Conservation (phyloP, 2,113 vertebrate species). For the Macrotis lagotis region DNA sequence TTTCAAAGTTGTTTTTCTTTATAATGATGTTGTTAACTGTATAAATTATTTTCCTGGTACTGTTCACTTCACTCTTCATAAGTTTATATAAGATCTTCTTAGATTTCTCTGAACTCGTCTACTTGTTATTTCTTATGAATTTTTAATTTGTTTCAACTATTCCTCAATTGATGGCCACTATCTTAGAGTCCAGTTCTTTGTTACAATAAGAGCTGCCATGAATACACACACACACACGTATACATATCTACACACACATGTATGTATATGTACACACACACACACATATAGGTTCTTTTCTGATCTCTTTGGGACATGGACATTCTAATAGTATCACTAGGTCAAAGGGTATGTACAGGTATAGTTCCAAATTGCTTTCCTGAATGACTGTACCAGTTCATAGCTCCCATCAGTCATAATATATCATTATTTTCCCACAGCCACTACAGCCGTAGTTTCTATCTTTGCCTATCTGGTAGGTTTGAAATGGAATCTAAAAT, state of each 20-base stretch:
- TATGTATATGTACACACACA: no score
- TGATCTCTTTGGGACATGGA: neutral
- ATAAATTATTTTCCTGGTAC: neutral
- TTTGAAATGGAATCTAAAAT: neutral
- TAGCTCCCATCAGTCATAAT: neutral
- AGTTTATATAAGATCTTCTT: neutral
- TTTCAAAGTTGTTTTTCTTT: neutral
- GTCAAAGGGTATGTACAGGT: neutral
- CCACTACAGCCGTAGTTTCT: neutral
- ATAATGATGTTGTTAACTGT: neutral
- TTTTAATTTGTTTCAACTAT: neutral
- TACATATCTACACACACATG: no score
- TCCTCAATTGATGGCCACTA: neutral
- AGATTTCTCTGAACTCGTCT: neutral
- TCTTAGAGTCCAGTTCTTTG: neutral
- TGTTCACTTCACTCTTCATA: neutral
- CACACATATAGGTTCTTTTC: neutral
- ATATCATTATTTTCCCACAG: neutral
- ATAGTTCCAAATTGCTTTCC: neutral
- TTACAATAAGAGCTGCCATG: neutral
- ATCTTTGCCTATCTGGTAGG: neutral
- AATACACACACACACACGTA: no score
- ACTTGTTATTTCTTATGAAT: neutral
- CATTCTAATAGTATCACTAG: neutral
- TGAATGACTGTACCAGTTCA: neutral